Percentiles rank a stretch among this genome's conserved stretches.
Evolutionary conservation across 2,113 vertebrate genomes (phyloP).

Genomic region (Dermatemys mawii): DNA sequence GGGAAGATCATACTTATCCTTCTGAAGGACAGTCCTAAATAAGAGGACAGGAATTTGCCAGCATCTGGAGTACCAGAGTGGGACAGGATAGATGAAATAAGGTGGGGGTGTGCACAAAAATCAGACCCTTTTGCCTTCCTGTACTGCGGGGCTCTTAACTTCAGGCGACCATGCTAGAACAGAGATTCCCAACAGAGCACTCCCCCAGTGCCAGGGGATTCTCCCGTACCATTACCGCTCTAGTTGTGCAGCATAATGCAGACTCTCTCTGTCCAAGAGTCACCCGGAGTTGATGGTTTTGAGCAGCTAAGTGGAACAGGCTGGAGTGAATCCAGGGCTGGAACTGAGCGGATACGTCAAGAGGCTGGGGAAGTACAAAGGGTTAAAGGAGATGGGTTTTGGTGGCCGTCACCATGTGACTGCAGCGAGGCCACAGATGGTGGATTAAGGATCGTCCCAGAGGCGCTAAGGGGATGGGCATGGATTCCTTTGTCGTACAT

Average conservation of each 20-base stretch:
- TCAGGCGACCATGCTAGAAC: no score
- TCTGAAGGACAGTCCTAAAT: no score
- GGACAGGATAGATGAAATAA: background rate
- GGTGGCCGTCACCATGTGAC: accelerated
- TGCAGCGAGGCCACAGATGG: background rate
- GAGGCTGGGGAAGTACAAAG: background rate
- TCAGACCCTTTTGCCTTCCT: no score
- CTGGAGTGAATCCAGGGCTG: no score
- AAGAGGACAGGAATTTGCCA: no score
- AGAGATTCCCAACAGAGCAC: no score
- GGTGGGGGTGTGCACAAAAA: no score
- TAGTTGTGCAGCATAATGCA: accelerated
- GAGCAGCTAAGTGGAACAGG: background rate
- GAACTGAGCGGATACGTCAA: background rate
- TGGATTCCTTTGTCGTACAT: slow-evolving; percentile 31
- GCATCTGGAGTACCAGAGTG: background rate
- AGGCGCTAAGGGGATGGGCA: background rate
- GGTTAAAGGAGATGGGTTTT: background rate
- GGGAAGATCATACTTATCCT: background rate
- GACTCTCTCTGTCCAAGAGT: no score
- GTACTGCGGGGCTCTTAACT: no score
- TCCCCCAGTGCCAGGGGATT: accelerated
- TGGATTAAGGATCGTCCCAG: background rate
- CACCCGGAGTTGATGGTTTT: background rate
- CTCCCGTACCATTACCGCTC: accelerated